Base-by-base conservation (phyloP, 2,888 invertebrate genomes). In the Pseudococcus jackbeardsleyi region DNA sequence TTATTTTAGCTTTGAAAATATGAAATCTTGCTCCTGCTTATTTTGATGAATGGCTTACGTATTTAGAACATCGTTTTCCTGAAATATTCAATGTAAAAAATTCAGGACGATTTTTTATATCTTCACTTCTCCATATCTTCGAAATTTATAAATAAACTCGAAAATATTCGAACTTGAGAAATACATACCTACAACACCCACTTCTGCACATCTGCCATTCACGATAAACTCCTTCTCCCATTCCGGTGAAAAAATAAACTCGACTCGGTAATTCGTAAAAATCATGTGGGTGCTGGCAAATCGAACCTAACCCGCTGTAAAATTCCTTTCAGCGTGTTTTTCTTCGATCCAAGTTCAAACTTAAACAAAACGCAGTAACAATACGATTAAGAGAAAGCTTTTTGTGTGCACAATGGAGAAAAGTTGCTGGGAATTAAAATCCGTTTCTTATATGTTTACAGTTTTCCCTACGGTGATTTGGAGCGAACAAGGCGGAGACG, bases 401-500 rank as follows among this genome's bases (percentile, higher is more conserved):
- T 54, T 64, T 64, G 22, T 72, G 72, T 72, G 19, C 7, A 33
- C 33, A 72, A 72, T 33, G 26, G 26, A 17, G 72, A 72, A 72
- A 72, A 72, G 33, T 72, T 72, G 22, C 4, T 19, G 8, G 26
- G 17, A 64, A 64, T 64, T 72, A 33, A 26, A 72, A 72, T 33
- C 33, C 42, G 46, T 46, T 82, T 82, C 46, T 68, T 86, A 17
- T 84, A 84, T 84, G 64, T 89, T 89, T 90, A 86, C 92, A 95
- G 95, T 94, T 91, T 94, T 94, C 90, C 93, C 94, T 89, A 93
- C 93, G 90, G 92, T 94, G 89, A 93, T 95, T 85, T 96, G 96
- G 96, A 96, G 95, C 17, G 95, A 95, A 17, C 93, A 95, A 59
- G 96, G 95, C 77, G 94, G 94, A 88, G 94, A 94, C 91, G 96